A percentile compares a stretch with the other conserved stretches of the same genome.
These are phyloP conservation scores for Plebejus anna DNA, from an alignment of 2,888 invertebrate genomes.

Conservation along the genomic window DNA sequence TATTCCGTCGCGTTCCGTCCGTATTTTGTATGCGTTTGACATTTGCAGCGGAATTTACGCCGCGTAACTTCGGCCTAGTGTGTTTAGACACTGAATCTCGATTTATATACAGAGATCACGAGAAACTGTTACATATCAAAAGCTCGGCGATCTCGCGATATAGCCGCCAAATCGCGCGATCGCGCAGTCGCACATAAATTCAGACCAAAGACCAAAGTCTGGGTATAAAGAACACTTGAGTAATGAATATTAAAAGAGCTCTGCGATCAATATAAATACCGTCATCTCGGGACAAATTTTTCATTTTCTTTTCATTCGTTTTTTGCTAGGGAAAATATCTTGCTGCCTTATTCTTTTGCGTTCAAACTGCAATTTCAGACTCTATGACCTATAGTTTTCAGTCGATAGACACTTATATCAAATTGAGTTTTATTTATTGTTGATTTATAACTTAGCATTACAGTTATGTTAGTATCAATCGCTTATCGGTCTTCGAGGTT, in stretches of 20 bases:
- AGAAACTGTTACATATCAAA: too few species aligned
- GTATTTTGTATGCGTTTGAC: too few species aligned
- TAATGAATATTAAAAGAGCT: neutral
- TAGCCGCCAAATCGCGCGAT: too few species aligned
- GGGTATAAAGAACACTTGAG: neutral
- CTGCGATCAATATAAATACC: neutral
- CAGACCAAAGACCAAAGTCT: neutral
- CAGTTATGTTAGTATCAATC: too few species aligned
- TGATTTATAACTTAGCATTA: neutral
- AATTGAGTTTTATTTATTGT: neutral
- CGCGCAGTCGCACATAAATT: too few species aligned
- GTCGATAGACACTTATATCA: neutral
- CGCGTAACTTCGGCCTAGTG: too few species aligned
- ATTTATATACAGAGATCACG: too few species aligned
- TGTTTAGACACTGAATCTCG: too few species aligned
- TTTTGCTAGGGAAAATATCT: neutral
- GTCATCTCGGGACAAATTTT: neutral
- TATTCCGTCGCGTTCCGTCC: too few species aligned
- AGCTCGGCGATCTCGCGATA: too few species aligned
- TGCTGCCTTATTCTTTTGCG: neutral
- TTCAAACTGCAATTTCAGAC: neutral
- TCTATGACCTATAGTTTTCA: neutral
- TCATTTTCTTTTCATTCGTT: neutral
- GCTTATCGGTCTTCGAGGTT: neutral
- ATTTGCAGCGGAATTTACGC: too few species aligned